A percentile compares a stretch with the other conserved stretches of the same genome.
Conservation (phyloP, 2,888 invertebrate genomes). For the Hyposoter dolosus region DNA sequence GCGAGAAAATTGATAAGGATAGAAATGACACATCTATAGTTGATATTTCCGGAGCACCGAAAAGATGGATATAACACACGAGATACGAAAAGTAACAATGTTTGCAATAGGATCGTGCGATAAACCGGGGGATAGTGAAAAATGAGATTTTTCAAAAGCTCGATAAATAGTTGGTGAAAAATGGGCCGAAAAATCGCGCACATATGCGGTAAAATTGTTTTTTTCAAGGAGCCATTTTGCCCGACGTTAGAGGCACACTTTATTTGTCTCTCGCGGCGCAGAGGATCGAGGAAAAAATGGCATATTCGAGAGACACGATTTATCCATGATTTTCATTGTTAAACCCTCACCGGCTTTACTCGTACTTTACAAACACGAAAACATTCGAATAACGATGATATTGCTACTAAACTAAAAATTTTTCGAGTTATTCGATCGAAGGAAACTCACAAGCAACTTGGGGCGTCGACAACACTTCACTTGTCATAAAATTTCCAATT, state of each 20-base stretch:
- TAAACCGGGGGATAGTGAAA: neutral
- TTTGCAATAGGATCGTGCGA: neutral
- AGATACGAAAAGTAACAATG: neutral
- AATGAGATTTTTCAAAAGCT: neutral
- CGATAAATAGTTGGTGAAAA: neutral
- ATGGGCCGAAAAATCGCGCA: constrained; percentile 51
- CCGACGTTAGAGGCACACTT: constrained; percentile 73
- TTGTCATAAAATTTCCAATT: constrained; percentile 75
- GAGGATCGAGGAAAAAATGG: constrained; percentile 19
- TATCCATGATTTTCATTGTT: neutral
- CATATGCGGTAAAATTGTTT: constrained; percentile 77
- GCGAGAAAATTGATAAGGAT: constrained; percentile 51
- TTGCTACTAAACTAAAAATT: neutral
- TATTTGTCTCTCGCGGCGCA: constrained; percentile 39
- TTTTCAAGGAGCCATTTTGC: constrained; percentile 82
- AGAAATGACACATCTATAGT: constrained; percentile 52
- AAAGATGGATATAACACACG: neutral
- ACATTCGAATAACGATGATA: neutral
- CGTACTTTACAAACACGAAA: neutral
- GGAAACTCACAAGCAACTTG: constrained; percentile 81
- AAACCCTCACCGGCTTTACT: constrained; percentile 18
- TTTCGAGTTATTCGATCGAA: constrained; percentile 69
- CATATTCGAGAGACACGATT: constrained; percentile 8
- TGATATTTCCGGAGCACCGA: constrained; percentile 8
- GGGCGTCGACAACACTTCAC: constrained; percentile 82